These are phyloP conservation scores for Syngnathus floridae DNA, from an alignment of 2,113 vertebrate species.

Conservation along the genomic window DNA sequence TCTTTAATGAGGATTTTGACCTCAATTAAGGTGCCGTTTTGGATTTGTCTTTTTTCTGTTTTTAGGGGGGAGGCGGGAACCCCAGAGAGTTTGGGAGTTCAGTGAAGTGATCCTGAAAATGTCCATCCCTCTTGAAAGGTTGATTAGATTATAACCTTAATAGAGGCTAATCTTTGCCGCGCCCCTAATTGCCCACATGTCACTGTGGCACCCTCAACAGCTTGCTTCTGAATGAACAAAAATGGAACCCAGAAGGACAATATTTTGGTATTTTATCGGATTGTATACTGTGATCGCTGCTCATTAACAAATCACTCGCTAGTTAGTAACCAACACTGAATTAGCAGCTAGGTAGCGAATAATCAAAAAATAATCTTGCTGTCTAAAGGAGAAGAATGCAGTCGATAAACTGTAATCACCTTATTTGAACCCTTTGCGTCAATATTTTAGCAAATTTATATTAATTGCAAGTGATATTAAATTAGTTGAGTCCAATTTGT, in stretches of 20 bases:
- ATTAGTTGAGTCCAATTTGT: background rate
- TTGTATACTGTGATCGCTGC: background rate
- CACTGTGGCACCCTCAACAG: background rate
- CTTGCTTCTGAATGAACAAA: background rate
- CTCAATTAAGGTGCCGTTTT: background rate
- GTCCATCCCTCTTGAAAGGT: background rate
- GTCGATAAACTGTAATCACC: background rate
- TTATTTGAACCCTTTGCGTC: background rate
- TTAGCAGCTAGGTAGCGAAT: background rate
- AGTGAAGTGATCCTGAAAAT: background rate
- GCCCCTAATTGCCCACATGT: background rate
- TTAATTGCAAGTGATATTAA: background rate
- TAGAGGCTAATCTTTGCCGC: background rate
- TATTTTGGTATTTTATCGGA: background rate
- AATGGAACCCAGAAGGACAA: background rate
- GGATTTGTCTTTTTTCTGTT: background rate
- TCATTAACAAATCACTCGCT: no score
- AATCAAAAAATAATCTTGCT: background rate
- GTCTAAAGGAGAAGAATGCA: background rate
- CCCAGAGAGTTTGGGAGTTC: background rate
- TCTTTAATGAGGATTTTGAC: conserved; percentile 6
- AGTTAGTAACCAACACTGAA: background rate
- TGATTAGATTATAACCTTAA: background rate
- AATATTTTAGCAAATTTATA: background rate
- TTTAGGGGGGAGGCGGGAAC: background rate